Conservation (phyloP, 2,113 vertebrate genomes). For the Microtus montanus region DNA sequence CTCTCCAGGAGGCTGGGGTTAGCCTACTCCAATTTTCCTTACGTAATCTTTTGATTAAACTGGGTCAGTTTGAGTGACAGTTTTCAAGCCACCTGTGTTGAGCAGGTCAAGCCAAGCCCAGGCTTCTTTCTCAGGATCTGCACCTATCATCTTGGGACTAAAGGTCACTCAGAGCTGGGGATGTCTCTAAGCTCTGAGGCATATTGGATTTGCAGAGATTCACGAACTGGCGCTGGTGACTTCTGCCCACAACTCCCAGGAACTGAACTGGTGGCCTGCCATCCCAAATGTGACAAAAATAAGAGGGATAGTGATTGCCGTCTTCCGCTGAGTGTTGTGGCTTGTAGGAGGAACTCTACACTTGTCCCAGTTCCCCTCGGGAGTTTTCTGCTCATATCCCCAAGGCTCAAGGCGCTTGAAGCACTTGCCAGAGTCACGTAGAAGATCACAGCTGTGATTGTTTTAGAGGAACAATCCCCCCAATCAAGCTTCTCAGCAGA, state of each 20-base stretch:
- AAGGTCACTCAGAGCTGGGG: background rate
- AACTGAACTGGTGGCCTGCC: background rate
- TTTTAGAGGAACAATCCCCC: background rate
- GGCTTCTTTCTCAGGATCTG: background rate
- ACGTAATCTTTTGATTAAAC: conserved; percentile 62
- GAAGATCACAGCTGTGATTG: background rate
- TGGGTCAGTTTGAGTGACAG: conserved; percentile 26
- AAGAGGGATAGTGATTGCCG: background rate
- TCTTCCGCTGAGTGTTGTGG: fast-evolving
- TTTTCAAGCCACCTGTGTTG: conserved; percentile 49
- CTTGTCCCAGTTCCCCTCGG: background rate
- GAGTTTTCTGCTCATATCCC: background rate
- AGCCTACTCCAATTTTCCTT: conserved; percentile 24
- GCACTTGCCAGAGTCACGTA: background rate
- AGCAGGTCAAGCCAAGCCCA: conserved; percentile 27
- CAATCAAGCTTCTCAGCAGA: background rate
- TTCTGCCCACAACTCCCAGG: background rate
- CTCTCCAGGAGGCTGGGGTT: background rate
- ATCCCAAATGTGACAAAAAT: background rate
- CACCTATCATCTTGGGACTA: conserved; percentile 48
- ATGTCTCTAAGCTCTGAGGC: background rate
- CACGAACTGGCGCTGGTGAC: background rate
- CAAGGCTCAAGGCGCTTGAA: background rate
- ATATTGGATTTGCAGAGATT: background rate
- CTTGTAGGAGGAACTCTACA: background rate